Base-by-base conservation (phyloP, 1,140 invertebrate genomes). In the Micrasema longulum region DNA sequence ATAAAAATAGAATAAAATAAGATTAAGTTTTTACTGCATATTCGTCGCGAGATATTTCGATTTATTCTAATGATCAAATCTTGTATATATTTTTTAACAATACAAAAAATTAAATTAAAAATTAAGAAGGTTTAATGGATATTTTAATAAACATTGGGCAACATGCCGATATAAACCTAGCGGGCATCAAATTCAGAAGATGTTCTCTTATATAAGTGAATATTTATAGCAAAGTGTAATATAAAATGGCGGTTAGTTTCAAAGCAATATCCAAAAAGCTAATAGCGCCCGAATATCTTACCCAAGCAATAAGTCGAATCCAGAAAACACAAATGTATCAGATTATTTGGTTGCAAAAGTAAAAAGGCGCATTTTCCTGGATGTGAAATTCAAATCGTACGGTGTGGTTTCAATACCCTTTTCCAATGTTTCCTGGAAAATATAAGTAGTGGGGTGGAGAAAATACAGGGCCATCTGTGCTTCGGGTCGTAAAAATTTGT, bases 251-350 rank as follows among this genome's bases (percentile, higher is more conserved):
- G 55, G 55, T 26, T 14, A 62, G 60, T 48, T 36, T 47, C 67
- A 69, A 62, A 69, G 67, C 67, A 69, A 69, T 60, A 69, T 62
- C 55, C 16, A 31, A 60, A 18, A 55, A 69, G 53, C 47, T 69
- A 69, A 69, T 69, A 48, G 26, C 53, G 26, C 45, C 16, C 41
- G 36, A 69, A 23, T 62, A 53, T 69, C 53, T 69, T 48, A 22
- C 55, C 35, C 41, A 7, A 43, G 35, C 55, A 60, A 60, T 60
- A 38, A 38, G 31, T 38, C 14, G 16, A n/a, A 20, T 60, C 16
- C 35, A 22, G 16, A 53, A 53, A 9, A 26, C n/a, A 26, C 22
- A n/a, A 31, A 31, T 31, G 50, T 26, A 26, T 11, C 50, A 1
- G 18, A 11, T 35, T n/a, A 60, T 60, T 60, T 41, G n/a, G 10